Evolutionary conservation across 2,113 vertebrate species (phyloP), one percentile per base, ranked within the genome.

Genomic region (Oryzias curvinotus): DNA sequence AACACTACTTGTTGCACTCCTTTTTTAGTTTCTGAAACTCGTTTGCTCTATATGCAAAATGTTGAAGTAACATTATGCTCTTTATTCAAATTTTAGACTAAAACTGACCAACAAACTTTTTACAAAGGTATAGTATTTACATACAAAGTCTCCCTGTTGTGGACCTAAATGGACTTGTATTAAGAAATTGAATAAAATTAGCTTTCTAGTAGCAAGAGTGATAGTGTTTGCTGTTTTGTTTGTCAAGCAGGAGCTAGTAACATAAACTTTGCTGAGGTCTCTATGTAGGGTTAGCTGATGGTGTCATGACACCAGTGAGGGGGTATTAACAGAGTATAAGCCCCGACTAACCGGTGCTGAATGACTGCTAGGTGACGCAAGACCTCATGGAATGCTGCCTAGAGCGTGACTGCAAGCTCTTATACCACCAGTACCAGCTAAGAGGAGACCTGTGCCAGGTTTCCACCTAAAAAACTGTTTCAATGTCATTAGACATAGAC

Each of bases 341-440:
- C 82, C 85, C 62, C 68, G 73, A 70, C 85, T 69, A 80, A 84
- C 78, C 66, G 84, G 76, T 67, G 77, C 74, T 86, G 85, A 89
- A 89, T 88, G 84, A 86, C 85, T 80, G 79, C 73, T 65, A 78
- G 86, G 85, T 90, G 89, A 91, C 77, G 83, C 88, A 90, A 88
- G 80, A 81, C 82, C 63, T 71, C 82, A 82, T 77, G 88, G 90
- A 92, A 90, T 91, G 87, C 71, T 87, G 87, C 83, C 78, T 62
- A 50, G 65, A 84, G 82, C 80, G 77, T 61, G 64, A 71, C 76
- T 77, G 68, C 62, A 51, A 72, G 78, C 83, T 81, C 78, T 76
- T 80, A 65, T 70, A 71, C 52, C 78, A 71, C 65, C 65, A 78
- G 57, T 66, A 81, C 60, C 73, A 73, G 59, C 60, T 68, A 58